A percentile compares a stretch with the other conserved stretches of the same genome.
These are phyloP conservation scores for Apostichopus leukothele DNA, from an alignment of 53 echinoderm and acorn worm genomes.

Conservation along the genomic window DNA sequence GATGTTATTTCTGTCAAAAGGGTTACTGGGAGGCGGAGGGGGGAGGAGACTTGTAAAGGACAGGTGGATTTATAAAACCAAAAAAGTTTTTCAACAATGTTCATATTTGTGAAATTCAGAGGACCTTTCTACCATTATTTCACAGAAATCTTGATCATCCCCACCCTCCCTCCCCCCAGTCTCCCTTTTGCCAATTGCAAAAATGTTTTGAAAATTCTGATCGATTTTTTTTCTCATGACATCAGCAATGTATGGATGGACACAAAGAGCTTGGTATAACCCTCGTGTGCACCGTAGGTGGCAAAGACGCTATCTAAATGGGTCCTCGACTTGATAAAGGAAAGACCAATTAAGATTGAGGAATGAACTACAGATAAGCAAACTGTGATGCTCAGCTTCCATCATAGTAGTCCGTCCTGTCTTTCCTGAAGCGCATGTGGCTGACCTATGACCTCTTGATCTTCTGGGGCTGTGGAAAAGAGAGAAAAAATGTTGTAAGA, in stretches of 20 bases:
- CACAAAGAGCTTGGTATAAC: background rate
- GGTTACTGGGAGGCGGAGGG: too few relatives aligned
- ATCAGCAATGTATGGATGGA: background rate
- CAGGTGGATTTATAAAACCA: too few relatives aligned
- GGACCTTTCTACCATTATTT: too few relatives aligned
- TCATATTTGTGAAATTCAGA: too few relatives aligned
- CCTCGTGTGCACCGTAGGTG: background rate
- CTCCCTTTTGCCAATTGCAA: too few relatives aligned
- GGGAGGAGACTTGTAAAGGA: too few relatives aligned
- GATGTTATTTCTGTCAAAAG: too few relatives aligned
- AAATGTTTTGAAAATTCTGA: too few relatives aligned
- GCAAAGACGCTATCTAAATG: background rate
- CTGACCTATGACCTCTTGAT: constrained; percentile 80
- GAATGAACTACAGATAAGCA: background rate
- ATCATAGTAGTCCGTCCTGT: constrained; percentile 72
- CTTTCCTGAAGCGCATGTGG: constrained; percentile 88
- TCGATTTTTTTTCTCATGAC: background rate
- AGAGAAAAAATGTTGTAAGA: background rate
- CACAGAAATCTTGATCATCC: too few relatives aligned
- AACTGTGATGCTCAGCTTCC: constrained; percentile 2
- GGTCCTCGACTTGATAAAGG: background rate
- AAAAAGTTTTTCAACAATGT: too few relatives aligned
- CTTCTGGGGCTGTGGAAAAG: constrained; percentile 67
- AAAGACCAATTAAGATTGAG: background rate
- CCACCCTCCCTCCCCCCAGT: too few relatives aligned